These are phyloP conservation scores for Scaptomyza reducta DNA, from an alignment of 2,888 invertebrate genomes.

Conservation along the genomic window DNA sequence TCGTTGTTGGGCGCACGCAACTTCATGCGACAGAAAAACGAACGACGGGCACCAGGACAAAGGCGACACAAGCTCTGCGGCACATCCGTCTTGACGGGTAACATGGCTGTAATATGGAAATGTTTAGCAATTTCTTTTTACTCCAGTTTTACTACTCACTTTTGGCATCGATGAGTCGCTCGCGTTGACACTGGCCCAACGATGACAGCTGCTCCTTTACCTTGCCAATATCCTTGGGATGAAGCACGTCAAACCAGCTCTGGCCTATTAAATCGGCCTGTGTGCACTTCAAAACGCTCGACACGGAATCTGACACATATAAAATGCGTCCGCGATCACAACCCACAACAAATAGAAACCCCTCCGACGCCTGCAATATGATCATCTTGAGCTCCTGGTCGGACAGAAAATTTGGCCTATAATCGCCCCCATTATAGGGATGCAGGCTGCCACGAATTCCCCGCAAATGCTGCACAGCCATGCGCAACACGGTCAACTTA, in stretches of 20 bases:
- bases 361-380: conserved; percentile 93
- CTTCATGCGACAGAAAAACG: conserved; percentile 97
- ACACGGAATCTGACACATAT: conserved; percentile 95
- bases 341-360: conserved; percentile 95
- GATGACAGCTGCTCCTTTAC: conserved; percentile 97
- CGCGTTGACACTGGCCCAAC: conserved; percentile 93
- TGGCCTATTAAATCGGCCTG: conserved; percentile 95
- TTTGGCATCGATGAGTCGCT: conserved; percentile 95
- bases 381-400: conserved; percentile 94
- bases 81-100: conserved; percentile 94
- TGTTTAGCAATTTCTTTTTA: not conserved
- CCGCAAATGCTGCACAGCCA: conserved; percentile 97
- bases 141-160: conserved; percentile 85
- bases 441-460: conserved; percentile 90
- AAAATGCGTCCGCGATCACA: conserved; percentile 96
- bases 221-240: conserved; percentile 97
- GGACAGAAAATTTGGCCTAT: conserved; percentile 92
- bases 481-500: conserved; percentile 94
- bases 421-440: conserved; percentile 90
- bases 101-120: conserved; percentile 88
- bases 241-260: conserved; percentile 96
- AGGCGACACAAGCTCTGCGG: conserved; percentile 90
- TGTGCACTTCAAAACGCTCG: conserved; percentile 91
- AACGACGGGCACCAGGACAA: conserved; percentile 94
- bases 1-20: conserved; percentile 87